phyloP scores from a whole-genome alignment of 2,113 vertebrate species.

The Gnathochromis pfefferi region DNA sequence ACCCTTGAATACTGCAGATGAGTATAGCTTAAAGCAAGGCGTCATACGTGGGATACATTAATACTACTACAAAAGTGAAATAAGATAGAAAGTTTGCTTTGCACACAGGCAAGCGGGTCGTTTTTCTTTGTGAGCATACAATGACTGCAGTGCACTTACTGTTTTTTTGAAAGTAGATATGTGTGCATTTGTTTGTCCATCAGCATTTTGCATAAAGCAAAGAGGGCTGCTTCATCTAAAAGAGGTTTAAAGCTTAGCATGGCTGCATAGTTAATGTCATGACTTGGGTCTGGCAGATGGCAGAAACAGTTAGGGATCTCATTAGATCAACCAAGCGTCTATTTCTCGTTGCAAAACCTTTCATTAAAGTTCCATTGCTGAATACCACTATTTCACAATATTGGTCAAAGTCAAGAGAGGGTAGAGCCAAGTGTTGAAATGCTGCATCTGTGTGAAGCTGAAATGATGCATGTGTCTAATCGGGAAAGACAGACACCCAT shows the following conservation, averaged over 20 bases:
- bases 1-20: constrained; percentile 54
- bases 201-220: constrained; percentile 39
- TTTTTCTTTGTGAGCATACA: neutral
- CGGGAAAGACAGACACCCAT: neutral
- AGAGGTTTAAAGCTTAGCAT: constrained; percentile 59
- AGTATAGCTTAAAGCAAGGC: constrained; percentile 56
- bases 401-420: constrained; percentile 70
- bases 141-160: neutral
- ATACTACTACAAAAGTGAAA: constrained; percentile 37
- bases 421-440: constrained; percentile 54
- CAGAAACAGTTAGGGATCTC: constrained; percentile 78
- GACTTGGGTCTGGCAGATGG: constrained; percentile 77
- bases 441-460: constrained; percentile 30
- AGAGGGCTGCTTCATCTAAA: constrained; percentile 45
- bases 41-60: constrained; percentile 19
- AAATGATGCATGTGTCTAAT: constrained; percentile 29
- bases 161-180: neutral
- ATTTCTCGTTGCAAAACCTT: constrained; percentile 71
- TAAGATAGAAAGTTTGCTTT: neutral
- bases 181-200: constrained; percentile 11
- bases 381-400: constrained; percentile 54
- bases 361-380: constrained; percentile 73
- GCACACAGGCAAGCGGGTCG: neutral
- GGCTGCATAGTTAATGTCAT: constrained; percentile 73
- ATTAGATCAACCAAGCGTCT: constrained; percentile 75